These are phyloP conservation scores for Telmatochromis brichardi DNA, from an alignment of 2,113 vertebrate genomes.

Conservation along the genomic window DNA sequence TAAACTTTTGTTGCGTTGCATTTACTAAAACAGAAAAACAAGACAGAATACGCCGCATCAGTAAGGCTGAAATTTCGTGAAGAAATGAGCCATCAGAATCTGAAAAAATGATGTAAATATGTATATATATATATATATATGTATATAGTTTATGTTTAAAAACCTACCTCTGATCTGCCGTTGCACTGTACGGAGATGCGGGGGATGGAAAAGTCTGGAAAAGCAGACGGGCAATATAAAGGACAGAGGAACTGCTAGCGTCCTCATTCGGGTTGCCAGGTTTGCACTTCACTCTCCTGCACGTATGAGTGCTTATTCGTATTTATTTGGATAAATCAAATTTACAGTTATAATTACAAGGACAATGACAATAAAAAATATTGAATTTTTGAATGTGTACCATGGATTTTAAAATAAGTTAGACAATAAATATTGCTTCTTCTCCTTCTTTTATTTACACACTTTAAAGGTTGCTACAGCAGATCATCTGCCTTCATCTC, in stretches of 20 bases:
- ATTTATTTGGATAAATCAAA: neutral
- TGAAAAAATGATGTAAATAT: neutral
- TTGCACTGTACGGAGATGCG: accelerated
- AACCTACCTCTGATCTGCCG: neutral
- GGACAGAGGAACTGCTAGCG: neutral
- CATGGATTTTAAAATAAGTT: neutral
- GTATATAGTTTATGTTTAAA: neutral
- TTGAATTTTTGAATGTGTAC: neutral
- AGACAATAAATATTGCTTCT: neutral
- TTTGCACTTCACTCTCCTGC: neutral
- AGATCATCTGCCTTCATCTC: neutral
- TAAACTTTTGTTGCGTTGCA: neutral
- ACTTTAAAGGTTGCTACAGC: neutral
- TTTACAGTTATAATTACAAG: neutral
- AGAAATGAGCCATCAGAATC: neutral
- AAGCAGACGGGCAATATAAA: neutral
- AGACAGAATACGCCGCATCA: neutral
- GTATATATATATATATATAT: neutral
- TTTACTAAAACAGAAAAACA: neutral
- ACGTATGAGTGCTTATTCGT: neutral
- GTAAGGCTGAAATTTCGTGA: neutral
- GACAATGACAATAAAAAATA: neutral
- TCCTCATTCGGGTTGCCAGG: slow-evolving; percentile 7
- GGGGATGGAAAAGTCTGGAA: slow-evolving; percentile 31
- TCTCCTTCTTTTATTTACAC: neutral